Conservation (phyloP, 2,888 invertebrate genomes). For the Stenoptilia bipunctidactyla region DNA sequence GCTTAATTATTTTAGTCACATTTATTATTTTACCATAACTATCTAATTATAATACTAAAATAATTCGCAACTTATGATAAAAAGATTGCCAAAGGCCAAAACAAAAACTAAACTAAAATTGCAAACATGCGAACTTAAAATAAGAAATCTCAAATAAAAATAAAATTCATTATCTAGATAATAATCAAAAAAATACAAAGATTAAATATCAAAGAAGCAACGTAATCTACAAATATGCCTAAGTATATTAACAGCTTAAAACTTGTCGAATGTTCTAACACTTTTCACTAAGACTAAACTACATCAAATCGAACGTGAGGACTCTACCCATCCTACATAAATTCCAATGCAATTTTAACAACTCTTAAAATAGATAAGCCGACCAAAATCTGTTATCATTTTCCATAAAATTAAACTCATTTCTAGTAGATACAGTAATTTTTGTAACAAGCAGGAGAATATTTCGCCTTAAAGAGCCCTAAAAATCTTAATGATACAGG, state of each 20-base stretch:
- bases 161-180: background rate
- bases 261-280: slow-evolving; percentile 43
- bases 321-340: slow-evolving; percentile 21
- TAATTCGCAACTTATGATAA: background rate
- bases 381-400: no score
- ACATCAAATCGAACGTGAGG: slow-evolving; percentile 49
- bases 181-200: slow-evolving; percentile 1
- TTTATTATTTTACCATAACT: slow-evolving; percentile 2
- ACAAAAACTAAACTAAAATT: background rate
- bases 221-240: slow-evolving; percentile 10
- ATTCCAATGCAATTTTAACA: slow-evolving; percentile 10
- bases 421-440: no score
- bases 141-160: background rate
- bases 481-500: slow-evolving; percentile 28
- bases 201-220: slow-evolving; percentile 1
- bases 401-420: no score
- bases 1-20: slow-evolving; percentile 2
- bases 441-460: no score
- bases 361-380: no score
- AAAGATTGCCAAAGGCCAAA: no score
- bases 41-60: background rate
- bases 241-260: slow-evolving; percentile 28
- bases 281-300: slow-evolving; percentile 45
- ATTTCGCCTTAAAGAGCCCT: slow-evolving; percentile 27
- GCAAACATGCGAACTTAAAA: background rate